Conservation (phyloP, 2,797 vertebrate genomes). For the Etheostoma perlongum region DNA sequence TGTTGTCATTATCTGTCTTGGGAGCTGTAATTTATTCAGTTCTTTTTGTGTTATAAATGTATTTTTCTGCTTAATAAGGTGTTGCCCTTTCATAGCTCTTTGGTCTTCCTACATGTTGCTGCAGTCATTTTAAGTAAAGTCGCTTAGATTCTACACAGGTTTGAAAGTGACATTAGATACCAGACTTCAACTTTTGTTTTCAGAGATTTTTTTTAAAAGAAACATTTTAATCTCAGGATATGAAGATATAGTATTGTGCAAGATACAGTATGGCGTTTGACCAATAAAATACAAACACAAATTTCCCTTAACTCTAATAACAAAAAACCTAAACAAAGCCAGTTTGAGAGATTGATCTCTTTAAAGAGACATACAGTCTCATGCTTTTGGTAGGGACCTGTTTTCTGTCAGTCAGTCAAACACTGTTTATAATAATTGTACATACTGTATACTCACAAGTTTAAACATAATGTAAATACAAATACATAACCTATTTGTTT, state of each 20-base stretch:
- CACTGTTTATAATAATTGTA: constrained; percentile 2
- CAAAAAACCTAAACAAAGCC: background rate
- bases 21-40: constrained; percentile 26
- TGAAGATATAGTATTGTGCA: background rate
- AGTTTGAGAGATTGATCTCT: constrained; percentile 30
- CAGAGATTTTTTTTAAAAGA: background rate
- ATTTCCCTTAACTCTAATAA: background rate
- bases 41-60: constrained; percentile 33
- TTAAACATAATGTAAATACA: background rate
- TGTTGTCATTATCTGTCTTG: constrained; percentile 30
- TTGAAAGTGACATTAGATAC: background rate
- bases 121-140: constrained; percentile 11
- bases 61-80: constrained; percentile 38
- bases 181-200: background rate
- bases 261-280: background rate
- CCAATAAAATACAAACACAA: background rate
- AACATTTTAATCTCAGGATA: background rate
- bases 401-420: constrained; percentile 39
- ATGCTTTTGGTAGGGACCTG: constrained; percentile 39
- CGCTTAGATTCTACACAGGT: background rate
- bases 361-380: background rate
- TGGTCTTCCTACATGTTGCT: constrained; percentile 20
- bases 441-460: background rate
- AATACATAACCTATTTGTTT: background rate
- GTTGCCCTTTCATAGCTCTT: constrained; percentile 26